Base-by-base conservation (phyloP, 2,888 invertebrate genomes). In the Melipona bicolor region DNA sequence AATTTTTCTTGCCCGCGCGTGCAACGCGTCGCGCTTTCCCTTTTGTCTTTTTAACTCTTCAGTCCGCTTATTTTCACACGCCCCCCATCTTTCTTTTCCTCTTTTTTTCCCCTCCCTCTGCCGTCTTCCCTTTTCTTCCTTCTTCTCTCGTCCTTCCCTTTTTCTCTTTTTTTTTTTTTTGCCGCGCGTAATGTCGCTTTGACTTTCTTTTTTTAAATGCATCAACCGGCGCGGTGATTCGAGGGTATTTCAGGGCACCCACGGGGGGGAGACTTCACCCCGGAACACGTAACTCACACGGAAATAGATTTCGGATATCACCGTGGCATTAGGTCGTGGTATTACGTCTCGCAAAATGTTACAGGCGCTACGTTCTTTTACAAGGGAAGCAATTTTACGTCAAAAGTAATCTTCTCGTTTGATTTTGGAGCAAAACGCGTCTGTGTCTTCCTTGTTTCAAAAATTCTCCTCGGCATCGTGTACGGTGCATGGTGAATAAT, bases 41-140 rank as follows among this genome's bases (percentile, higher is more conserved):
- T 84, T 77, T 82, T 83, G 83, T 83, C 83, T 77, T 83, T 83
- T 82, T 82, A 83, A 83, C 81, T 84, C 77, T 75, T 71, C 80
- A 76, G 83, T 75, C 78, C 83, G 74, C 74, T 75, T 78, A 83
- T 83, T 84, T 78, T 82, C 81, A 74, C 80, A 70, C 69, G 17
- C 36, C 69, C 50, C 24, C 19, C 71, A 49, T 17, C 21, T n/a
- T 13, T 13, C 32, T 43, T 36, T 59, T 68, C 24, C 62, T 61
- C 56, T 19, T 43, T 68, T 50, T 36, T 59, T 68, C 19, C 67
- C 19, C n/a, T 68, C 27, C 27, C 13, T 13, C 11, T 68, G 17
- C 9, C 32, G n/a, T 56, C 75, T 11, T 21, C n/a, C 11, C 24
- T 32, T 64, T 54, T 52, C 32, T 56, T 43, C 13, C 4, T 21